These are phyloP conservation scores for Saimiri boliviensis DNA, from an alignment of 2,113 vertebrate species.

Conservation along the genomic window DNA sequence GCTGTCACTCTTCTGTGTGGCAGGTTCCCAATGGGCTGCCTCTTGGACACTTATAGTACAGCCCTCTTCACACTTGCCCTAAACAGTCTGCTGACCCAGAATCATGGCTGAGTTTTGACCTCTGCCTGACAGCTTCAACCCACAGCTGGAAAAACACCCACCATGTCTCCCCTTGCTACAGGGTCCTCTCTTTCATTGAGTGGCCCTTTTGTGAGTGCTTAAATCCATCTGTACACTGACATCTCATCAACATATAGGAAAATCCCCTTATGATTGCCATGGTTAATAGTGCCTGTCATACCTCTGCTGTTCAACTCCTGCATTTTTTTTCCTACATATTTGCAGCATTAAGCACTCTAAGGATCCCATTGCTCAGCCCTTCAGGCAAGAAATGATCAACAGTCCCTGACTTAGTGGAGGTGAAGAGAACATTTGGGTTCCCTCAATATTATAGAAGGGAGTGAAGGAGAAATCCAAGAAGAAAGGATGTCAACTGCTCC, in stretches of 20 bases:
- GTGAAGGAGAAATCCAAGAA: not conserved
- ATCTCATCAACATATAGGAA: not conserved
- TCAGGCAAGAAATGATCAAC: not conserved
- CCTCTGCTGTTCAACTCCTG: not conserved
- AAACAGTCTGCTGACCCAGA: not conserved
- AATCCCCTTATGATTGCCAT: not conserved
- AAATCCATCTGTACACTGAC: not conserved
- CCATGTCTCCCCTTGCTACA: not conserved
- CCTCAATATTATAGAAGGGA: not conserved
- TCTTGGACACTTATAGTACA: not conserved
- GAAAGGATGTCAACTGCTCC: not conserved
- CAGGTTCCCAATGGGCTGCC: not conserved
- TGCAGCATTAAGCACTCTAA: not conserved
- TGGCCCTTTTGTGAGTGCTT: not conserved
- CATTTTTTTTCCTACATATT: not conserved
- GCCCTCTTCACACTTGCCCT: not conserved
- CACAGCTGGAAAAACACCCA: not conserved
- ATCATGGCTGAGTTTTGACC: not conserved
- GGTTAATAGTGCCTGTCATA: not conserved
- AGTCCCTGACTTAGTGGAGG: not conserved
- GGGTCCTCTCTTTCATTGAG: not conserved
- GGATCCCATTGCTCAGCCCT: not conserved
- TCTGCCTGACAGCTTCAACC: not conserved
- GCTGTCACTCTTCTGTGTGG: not conserved
- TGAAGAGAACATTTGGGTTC: not conserved